Base-by-base conservation (phyloP, 2,113 vertebrate species). In the Paratilapia polleni region DNA sequence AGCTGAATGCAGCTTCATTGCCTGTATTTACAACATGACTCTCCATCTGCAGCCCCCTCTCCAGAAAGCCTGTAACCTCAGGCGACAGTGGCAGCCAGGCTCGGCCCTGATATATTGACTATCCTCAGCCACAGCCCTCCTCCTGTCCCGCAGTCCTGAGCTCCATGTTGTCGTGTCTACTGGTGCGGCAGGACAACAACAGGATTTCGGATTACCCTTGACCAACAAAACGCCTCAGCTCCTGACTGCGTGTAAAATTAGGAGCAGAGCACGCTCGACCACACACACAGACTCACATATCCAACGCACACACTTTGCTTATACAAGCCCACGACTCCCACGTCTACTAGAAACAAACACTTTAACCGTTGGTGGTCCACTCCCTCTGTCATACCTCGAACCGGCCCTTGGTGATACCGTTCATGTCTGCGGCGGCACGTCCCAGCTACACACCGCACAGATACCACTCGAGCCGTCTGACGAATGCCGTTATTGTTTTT, bases 361-460 rank as follows among this genome's bases (percentile, higher is more conserved):
- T 87, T 83, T 36, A 83, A 88, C 82, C 81, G 78, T 24, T 82
- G 81, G 75, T 60, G 85, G 89, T 90, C 89, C 91, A 64, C 84
- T 87, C 85, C 83, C 87, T 82, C 43, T 78, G 89, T 86, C 92
- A 89, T 96, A 97, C 96, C 96, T 97, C 96, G 93, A 96, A 96
- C 89, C 96, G 95, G 95, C 95, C 88, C 94, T 96, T 96, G 94
- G 94, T 94, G 94, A 97, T 96, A 86, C 96, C 96, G 95, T 97
- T 96, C 96, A 97, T 97, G 93, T 95, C 96, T 95, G 94, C 95
- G 82, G 94, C 92, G 86, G 88, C 86, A 36, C 89, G 92, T 92
- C 93, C 90, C 89, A 70, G 93, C 92, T 86, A 81, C 89, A 66
- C 4, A 59, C 87, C 93, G 77, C 89, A 31, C 84, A 60, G 61